Base-by-base conservation (phyloP, 2,797 vertebrate genomes). In the Coendou prehensilis region DNA sequence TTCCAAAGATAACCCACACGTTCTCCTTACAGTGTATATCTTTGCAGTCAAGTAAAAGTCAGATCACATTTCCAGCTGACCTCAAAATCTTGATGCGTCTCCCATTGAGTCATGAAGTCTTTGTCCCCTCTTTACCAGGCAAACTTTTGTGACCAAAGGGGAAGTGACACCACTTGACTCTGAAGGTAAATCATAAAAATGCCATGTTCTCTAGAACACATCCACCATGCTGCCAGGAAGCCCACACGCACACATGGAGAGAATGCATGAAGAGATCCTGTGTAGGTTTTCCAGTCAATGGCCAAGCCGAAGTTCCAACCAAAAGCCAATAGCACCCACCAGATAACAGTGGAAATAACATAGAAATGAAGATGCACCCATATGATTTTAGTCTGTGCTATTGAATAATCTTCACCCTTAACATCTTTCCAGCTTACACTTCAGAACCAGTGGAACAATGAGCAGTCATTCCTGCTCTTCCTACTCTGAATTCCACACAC, bases 121-220 rank as follows among this genome's bases (percentile, higher is more conserved):
- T 11, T 89, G 26, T 87, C n/a, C 22, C 13, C 33, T 94, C 37
- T 85, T 81, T 41, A 23, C 8, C 30, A 37, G 30, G 9, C 4
- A 76, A 57, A 89, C 1, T 57, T 93, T 63, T 89, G 14, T 37
- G 61, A 85, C 23, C 50, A 73, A 1, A 50, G 6, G 14, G 30
- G 18, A 92, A 64, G 15, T 50, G 30, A 41, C 9, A 28, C 18
- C 83, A 15, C 52, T 56, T 33, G 41, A 52, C 11, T 83, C 69
- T 80, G 63, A 94, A 15, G 6, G 2, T 71, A 84, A 85, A 64
- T 83, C 54, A 75, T 57, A 63, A 95, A 92, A 91, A 45, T 52
- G 8, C 0, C 23, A 20, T 22, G 17, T 0, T 47, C 28, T 7
- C 83, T 82, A 82, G 30, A 50, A 82, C 26, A 80, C 22, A 86